Evolutionary conservation across 2,113 vertebrate species (phyloP).

Genomic region (Dolichotis patagonum): DNA sequence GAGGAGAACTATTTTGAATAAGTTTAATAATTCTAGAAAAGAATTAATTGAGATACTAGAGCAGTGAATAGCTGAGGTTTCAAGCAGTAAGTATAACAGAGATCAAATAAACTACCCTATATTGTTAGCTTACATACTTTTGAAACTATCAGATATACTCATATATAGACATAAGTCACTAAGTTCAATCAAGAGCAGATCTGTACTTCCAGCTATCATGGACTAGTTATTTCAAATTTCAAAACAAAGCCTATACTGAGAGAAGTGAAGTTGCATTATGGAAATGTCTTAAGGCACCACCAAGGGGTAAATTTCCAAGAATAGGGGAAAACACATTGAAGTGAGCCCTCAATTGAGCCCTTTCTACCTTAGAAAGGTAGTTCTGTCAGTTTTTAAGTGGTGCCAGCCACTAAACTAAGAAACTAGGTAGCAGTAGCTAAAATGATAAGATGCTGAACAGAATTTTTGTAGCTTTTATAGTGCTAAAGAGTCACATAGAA

Average conservation of each 20-base stretch:
- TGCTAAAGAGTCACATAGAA: not conserved
- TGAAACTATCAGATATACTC: not conserved
- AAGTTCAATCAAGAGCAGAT: not conserved
- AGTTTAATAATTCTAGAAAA: conserved; percentile 27
- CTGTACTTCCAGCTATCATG: not conserved
- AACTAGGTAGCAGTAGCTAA: not conserved
- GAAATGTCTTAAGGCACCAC: not conserved
- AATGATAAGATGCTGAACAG: not conserved
- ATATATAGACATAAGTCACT: not conserved
- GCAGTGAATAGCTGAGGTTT: not conserved
- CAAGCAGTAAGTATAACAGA: not conserved
- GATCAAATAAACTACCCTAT: not conserved
- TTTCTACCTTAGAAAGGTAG: not conserved
- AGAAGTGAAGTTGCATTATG: not conserved
- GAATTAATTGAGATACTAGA: not conserved
- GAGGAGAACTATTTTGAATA: not conserved
- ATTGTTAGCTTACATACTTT: not conserved
- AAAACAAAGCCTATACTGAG: not conserved
- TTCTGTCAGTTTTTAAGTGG: not conserved
- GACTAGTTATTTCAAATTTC: conserved; percentile 14
- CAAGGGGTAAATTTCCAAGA: not conserved
- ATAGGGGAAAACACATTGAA: not conserved
- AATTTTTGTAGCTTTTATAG: not conserved
- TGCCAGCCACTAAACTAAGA: not conserved
- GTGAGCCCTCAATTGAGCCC: not conserved